Evolutionary conservation across 2,888 invertebrate species (phyloP), one percentile per base, ranked within the genome.

Genomic region (Leucozona laternaria): DNA sequence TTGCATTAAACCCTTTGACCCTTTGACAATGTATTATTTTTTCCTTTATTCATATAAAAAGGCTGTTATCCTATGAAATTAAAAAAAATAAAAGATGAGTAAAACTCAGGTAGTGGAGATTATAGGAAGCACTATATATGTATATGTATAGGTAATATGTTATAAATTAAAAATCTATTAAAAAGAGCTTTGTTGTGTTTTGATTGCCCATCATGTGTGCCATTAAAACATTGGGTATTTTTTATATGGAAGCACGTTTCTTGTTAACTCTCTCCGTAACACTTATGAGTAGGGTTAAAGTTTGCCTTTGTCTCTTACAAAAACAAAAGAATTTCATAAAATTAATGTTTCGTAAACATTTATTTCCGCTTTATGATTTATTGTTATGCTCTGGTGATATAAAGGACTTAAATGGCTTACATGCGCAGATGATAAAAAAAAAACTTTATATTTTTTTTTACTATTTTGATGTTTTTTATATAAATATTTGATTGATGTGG

Each of bases 291-390:
- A 11, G 17, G 34, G 17, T 6, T 57, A 5, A 57, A 55, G n/a
- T 57, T 57, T 57, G 10, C n/a, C 13, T 57, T 57, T 57, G 11
- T 20, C 15, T 31, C 17, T 57, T n/a, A n/a, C n/a, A n/a, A 11
- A 40, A 40, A 60, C 60, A 60, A 60, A 22, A 40, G 60, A 60
- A 15, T 60, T 60, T 60, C 37, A 60, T 60, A 40, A 40, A 60
- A 60, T 60, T 60, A 40, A 60, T 60, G 60, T 40, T 60, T 40
- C 37, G 60, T 60, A 60, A 60, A 60, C 60, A 60, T 37, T 60
- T 60, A 40, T 60, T 60, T 60, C 60, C 60, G 37, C 37, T 60
- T 60, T 60, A 60, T 60, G 60, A 60, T 60, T 60, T 60, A 60
- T 60, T 58, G 13, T 37, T 37, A 22, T 60, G 37, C 37, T 20